Evolutionary conservation across 2,113 vertebrate species (phyloP).

Genomic region (Channa maculata): DNA sequence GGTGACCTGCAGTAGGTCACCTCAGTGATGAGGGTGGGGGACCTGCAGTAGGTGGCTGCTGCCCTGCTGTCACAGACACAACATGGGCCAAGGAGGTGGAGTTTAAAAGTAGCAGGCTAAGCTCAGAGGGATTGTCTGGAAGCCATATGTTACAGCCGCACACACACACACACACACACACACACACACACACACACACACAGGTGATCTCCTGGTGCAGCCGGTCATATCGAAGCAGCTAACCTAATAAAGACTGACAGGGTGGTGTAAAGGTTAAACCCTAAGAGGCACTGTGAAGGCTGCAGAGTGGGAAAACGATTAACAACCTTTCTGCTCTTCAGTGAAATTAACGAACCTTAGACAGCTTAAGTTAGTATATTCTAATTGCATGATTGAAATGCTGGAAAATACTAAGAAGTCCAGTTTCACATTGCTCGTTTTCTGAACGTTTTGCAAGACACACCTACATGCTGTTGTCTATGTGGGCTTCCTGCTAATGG

Average conservation of each 20-base stretch:
- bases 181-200: slow-evolving; percentile 6
- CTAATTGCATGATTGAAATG: too few species aligned
- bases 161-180: neutral
- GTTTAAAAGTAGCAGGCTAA: slow-evolving; percentile 67
- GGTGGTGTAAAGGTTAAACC: neutral
- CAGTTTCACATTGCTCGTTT: too few species aligned
- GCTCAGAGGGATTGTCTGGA: slow-evolving; percentile 62
- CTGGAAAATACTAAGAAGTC: too few species aligned
- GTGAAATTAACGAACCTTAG: neutral
- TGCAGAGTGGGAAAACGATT: neutral
- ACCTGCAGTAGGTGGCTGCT: neutral
- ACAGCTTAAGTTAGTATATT: neutral
- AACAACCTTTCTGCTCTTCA: too few species aligned
- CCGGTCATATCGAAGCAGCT: slow-evolving; percentile 9
- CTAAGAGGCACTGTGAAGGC: neutral
- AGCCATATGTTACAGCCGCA: slow-evolving; percentile 58
- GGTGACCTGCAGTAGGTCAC: neutral
- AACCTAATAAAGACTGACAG: slow-evolving; percentile 16
- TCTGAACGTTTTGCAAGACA: too few species aligned
- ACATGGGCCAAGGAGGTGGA: slow-evolving; percentile 41
- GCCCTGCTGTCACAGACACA: slow-evolving; percentile 25
- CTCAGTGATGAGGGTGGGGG: too few species aligned
- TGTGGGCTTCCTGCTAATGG: too few species aligned
- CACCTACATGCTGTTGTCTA: too few species aligned
- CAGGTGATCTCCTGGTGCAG: slow-evolving; percentile 19